phyloP scores from a whole-genome alignment of 1,140 invertebrate species.

The Lysiphlebus fabarum region DNA sequence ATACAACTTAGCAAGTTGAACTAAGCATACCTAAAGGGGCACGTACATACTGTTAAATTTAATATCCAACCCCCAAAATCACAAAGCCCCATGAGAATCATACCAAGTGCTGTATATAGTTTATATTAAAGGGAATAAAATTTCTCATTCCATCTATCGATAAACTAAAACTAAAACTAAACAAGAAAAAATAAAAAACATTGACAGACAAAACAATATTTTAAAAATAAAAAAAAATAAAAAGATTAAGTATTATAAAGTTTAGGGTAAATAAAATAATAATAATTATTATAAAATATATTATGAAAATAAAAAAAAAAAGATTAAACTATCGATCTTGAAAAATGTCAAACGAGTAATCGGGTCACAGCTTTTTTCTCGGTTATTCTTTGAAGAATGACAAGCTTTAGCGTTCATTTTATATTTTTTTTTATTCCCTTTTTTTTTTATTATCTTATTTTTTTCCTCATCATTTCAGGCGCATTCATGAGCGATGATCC shows the following conservation, averaged over 20 bases:
- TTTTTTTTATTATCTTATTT: constrained; percentile 7
- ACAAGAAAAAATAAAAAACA: too few species aligned
- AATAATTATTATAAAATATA: background rate
- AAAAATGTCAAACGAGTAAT: constrained; percentile 14
- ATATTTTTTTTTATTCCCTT: background rate
- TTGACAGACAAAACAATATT: too few species aligned
- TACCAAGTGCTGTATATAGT: constrained; percentile 32
- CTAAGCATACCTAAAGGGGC: background rate
- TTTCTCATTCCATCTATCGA: too few species aligned
- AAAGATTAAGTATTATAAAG: background rate
- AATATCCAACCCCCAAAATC: constrained; percentile 5
- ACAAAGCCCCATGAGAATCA: constrained; percentile 40
- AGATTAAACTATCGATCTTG: constrained; percentile 8
- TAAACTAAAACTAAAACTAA: too few species aligned
- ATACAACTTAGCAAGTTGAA: background rate
- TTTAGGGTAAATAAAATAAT: background rate
- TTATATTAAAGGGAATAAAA: background rate
- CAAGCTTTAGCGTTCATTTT: constrained; percentile 4
- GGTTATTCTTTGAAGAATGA: too few species aligned
- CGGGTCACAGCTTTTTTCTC: background rate
- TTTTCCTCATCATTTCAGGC: background rate
- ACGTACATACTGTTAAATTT: background rate
- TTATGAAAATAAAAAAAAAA: constrained; percentile 14
- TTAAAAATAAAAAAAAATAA: too few species aligned
- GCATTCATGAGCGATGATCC: constrained; percentile 18